Percentiles rank a stretch among this genome's conserved stretches.
Evolutionary conservation across 2,888 invertebrate species (phyloP).

Genomic region (Hemaris fuciformis): DNA sequence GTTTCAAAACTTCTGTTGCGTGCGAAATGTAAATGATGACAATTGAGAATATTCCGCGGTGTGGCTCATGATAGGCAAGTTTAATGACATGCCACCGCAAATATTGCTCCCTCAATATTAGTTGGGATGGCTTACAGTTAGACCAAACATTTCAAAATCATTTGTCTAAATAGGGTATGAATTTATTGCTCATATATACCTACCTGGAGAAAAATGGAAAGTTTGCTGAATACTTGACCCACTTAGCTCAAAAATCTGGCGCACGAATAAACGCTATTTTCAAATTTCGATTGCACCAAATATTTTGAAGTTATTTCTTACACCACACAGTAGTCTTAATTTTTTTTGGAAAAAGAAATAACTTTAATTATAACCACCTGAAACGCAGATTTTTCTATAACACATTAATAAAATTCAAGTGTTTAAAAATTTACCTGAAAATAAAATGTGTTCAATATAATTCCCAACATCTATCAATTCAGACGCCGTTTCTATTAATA

Average conservation of each 20-base stretch:
- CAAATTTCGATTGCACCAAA: not conserved
- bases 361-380: not conserved
- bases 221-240: not conserved
- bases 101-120: not conserved
- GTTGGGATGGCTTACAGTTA: not conserved
- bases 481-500: conserved; percentile 1
- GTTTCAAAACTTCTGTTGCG: not conserved
- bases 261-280: not conserved
- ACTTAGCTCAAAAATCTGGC: not conserved
- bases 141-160: not conserved
- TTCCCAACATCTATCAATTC: not conserved
- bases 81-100: not conserved
- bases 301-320: not conserved
- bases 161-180: not conserved
- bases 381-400: not conserved
- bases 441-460: not conserved
- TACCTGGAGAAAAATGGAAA: not conserved
- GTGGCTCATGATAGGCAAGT: not conserved
- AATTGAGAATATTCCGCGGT: conserved; percentile 1
- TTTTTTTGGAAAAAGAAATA: not conserved
- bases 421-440: not conserved
- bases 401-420: not conserved
- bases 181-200: not conserved
- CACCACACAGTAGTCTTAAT: no score
- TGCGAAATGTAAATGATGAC: conserved; percentile 8